Base-by-base conservation (phyloP, 53 echinoderm and acorn worm species). In the Hippasteria phrygiana region DNA sequence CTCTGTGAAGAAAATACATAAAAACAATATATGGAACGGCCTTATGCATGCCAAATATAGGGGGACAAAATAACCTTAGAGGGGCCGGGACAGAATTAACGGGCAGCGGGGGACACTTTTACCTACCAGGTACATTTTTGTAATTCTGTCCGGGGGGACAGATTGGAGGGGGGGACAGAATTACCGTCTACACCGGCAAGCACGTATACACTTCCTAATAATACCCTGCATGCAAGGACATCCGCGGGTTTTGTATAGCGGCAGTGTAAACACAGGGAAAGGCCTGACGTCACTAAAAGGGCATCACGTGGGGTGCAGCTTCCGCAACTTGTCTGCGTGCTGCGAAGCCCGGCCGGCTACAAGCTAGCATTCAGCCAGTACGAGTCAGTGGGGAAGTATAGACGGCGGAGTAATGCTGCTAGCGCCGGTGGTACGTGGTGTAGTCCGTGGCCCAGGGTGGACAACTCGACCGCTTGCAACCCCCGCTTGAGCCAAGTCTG, bases 241-340 rank as follows among this genome's bases (percentile, higher is more conserved):
- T 26, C n/a, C 26, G 59, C n/a, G 26, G 31, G 51, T 34, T 53
- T 33, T 20, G 34, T 82, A n/a, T n/a, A n/a, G n/a, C n/a, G n/a
- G 47, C 82, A 20, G 65, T 64, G 34, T 66, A 43, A 82, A 64
- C 65, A 81, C 63, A 22, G 84, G 85, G 35, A 51, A 53, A 70
- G 4, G 12, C 17, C 51, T 69, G 69, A 85, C 70, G 69, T 69
- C 69, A 69, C 69, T 34, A 48, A 14, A 14, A 37, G 41, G 35
- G n/a, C 51, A 50, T 85, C 85, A 85, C 85, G 85, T 85, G 85
- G 67, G 81, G 81, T 31, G 6, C 1, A 83, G 66, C 83, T 83
- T 83, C 83, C 83, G 83, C 46, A 20, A 28, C 35, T 62, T 59
- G 79, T 79, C 40, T 62, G 28, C 59, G 29, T 46, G 41, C 41